Conservation (phyloP, 2,888 invertebrate species). For the Nomada flava region DNA sequence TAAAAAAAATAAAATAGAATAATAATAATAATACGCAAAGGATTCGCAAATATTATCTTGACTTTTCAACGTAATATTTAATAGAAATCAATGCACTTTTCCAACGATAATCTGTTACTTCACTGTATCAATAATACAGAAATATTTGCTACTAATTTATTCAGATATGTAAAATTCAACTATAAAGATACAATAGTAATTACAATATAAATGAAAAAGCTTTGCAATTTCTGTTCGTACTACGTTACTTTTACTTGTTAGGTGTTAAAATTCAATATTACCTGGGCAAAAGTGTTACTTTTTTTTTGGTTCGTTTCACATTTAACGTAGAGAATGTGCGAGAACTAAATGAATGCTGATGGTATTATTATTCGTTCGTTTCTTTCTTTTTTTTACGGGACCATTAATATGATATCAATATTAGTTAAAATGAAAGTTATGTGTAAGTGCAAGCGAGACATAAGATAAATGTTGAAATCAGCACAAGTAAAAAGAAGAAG, state of each 20-base stretch:
- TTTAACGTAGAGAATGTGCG: slow-evolving; percentile 32
- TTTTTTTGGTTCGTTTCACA: slow-evolving; percentile 35
- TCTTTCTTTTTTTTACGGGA: slow-evolving; percentile 34
- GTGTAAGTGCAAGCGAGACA: slow-evolving; percentile 51
- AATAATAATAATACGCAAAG: no score
- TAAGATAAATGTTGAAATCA: slow-evolving; percentile 57
- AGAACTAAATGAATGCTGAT: slow-evolving; percentile 41
- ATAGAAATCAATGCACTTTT: not conserved
- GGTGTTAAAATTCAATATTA: slow-evolving; percentile 48
- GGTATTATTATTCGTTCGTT: slow-evolving; percentile 8
- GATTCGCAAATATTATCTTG: no score
- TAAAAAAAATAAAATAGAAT: not conserved
- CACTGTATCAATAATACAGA: slow-evolving; percentile 45
- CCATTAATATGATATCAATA: slow-evolving; percentile 51
- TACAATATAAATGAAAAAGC: not conserved
- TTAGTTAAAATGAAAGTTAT: slow-evolving; percentile 58
- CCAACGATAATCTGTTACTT: slow-evolving; percentile 31
- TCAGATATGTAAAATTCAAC: slow-evolving; percentile 3
- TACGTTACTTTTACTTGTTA: slow-evolving; percentile 27
- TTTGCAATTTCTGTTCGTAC: slow-evolving; percentile 19
- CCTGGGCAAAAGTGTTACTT: slow-evolving; percentile 39
- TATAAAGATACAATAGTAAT: slow-evolving; percentile 4
- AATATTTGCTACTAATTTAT: not conserved
- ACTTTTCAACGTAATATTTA: no score
- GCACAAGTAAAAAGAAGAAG: slow-evolving; percentile 42